Conservation (phyloP, 2,797 vertebrate species). For the Sandelia bainsii region DNA sequence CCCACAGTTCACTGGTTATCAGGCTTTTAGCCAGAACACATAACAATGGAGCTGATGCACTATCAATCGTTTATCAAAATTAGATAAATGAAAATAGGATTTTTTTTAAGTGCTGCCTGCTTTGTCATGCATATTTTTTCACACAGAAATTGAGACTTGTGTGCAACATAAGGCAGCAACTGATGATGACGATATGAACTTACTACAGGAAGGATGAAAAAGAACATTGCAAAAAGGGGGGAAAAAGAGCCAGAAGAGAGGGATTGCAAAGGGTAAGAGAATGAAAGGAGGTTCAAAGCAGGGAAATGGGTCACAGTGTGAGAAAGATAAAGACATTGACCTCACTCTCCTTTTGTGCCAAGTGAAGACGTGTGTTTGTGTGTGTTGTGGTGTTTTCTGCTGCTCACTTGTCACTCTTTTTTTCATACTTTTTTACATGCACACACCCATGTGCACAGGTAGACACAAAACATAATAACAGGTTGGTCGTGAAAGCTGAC, state of each 20-base stretch:
- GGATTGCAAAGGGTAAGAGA: slow-evolving; percentile 43
- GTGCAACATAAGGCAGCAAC: slow-evolving; percentile 33
- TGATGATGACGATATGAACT: slow-evolving; percentile 14
- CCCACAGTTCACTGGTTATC: slow-evolving; percentile 59
- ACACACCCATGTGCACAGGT: background rate
- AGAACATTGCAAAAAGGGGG: slow-evolving; percentile 60
- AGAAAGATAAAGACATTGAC: slow-evolving; percentile 35
- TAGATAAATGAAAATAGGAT: slow-evolving; percentile 57
- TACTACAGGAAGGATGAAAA: slow-evolving; percentile 39
- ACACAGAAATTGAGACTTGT: background rate
- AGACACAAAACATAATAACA: slow-evolving; percentile 16
- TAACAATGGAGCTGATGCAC: slow-evolving; percentile 40
- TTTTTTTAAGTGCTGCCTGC: slow-evolving; percentile 22
- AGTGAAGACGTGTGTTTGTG: slow-evolving; percentile 3
- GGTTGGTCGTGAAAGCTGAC: slow-evolving; percentile 44
- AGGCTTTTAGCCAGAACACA: slow-evolving; percentile 46
- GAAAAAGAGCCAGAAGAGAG: slow-evolving; percentile 38
- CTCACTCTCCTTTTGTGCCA: slow-evolving; percentile 51
- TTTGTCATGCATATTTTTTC: background rate
- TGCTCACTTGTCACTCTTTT: slow-evolving; percentile 30
- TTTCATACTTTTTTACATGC: slow-evolving; percentile 4
- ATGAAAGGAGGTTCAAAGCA: slow-evolving; percentile 47
- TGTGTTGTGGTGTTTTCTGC: slow-evolving; percentile 46
- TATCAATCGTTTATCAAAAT: slow-evolving; percentile 67
- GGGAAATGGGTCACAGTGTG: slow-evolving; percentile 49